A percentile compares a stretch with the other conserved stretches of the same genome.
These are phyloP conservation scores for Drosophila albomicans DNA, from an alignment of 1,140 invertebrate genomes.

Conservation along the genomic window DNA sequence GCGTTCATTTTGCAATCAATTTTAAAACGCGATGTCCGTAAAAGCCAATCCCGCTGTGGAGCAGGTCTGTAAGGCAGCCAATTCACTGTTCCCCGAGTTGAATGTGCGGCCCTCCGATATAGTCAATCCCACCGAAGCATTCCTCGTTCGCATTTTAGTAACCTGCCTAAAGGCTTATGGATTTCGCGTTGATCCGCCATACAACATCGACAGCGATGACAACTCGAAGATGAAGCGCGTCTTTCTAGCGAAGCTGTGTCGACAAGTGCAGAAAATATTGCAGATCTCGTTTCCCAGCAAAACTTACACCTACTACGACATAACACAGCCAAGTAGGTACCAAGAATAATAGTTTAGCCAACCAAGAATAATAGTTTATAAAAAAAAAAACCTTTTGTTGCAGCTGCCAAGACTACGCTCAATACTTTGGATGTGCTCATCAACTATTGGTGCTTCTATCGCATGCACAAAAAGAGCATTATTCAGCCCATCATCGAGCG, in stretches of 20 bases:
- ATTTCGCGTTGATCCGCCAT: slow-evolving; percentile 63
- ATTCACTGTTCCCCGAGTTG: slow-evolving; percentile 60
- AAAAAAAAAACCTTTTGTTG: background rate
- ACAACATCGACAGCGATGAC: slow-evolving; percentile 52
- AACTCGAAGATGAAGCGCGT: slow-evolving; percentile 59
- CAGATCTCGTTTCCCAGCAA: slow-evolving; percentile 64
- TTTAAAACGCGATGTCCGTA: slow-evolving; percentile 2
- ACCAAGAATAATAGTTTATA: too few species aligned
- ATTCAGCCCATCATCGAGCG: slow-evolving; percentile 49
- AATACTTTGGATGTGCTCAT: slow-evolving; percentile 60
- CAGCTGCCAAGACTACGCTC: slow-evolving; percentile 63
- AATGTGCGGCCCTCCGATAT: slow-evolving; percentile 56
- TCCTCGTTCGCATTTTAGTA: slow-evolving; percentile 57
- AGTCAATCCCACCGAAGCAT: slow-evolving; percentile 52
- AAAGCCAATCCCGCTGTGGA: slow-evolving; percentile 36
- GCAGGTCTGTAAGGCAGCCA: slow-evolving; percentile 38
- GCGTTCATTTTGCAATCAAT: slow-evolving; percentile 1
- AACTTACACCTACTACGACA: slow-evolving; percentile 62
- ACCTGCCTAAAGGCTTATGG: slow-evolving; percentile 62
- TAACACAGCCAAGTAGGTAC: slow-evolving; percentile 64
- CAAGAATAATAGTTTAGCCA: too few species aligned
- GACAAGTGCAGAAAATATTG: slow-evolving; percentile 68
- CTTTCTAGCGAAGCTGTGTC: slow-evolving; percentile 63
- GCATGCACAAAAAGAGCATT: slow-evolving; percentile 61
- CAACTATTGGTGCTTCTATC: slow-evolving; percentile 71